A percentile compares a stretch with the other conserved stretches of the same genome.
Conservation (phyloP, 2,797 vertebrate species). For the Heterohyrax brucei region DNA sequence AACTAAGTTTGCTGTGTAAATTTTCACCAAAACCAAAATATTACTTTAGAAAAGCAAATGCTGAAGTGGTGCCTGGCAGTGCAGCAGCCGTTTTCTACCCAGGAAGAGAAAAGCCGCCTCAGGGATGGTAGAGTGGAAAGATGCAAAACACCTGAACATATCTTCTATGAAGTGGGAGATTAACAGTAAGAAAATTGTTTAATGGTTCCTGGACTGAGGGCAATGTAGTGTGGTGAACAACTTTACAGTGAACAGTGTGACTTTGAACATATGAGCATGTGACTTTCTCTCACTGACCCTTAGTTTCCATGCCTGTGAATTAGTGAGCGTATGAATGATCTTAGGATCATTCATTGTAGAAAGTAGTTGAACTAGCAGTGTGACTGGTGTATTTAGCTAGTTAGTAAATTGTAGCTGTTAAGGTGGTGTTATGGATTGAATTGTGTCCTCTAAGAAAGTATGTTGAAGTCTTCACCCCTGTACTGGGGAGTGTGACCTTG, state of each 20-base stretch:
- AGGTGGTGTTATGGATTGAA: not conserved
- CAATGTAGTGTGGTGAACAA: not conserved
- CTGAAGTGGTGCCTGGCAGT: no score
- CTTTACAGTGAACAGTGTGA: not conserved
- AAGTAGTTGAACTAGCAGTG: not conserved
- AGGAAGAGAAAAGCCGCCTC: no score
- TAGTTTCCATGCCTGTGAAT: not conserved
- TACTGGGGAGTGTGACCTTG: not conserved
- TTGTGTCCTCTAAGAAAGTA: not conserved
- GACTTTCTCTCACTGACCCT: not conserved
- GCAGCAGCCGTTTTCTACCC: no score
- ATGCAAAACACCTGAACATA: not conserved
- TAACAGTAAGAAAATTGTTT: not conserved
- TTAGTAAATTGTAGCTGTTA: constrained; percentile 46
- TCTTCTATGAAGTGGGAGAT: not conserved
- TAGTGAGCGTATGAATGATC: not conserved
- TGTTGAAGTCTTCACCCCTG: not conserved
- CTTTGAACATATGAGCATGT: not conserved
- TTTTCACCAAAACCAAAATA: no score
- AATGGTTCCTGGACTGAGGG: not conserved
- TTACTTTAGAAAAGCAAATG: no score
- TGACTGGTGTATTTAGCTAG: constrained; percentile 10
- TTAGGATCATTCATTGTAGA: constrained; percentile 1
- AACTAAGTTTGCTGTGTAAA: no score
- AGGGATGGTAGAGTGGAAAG: no score